Base-by-base conservation (phyloP, 2,888 invertebrate species). In the Chymomyza amoena region DNA sequence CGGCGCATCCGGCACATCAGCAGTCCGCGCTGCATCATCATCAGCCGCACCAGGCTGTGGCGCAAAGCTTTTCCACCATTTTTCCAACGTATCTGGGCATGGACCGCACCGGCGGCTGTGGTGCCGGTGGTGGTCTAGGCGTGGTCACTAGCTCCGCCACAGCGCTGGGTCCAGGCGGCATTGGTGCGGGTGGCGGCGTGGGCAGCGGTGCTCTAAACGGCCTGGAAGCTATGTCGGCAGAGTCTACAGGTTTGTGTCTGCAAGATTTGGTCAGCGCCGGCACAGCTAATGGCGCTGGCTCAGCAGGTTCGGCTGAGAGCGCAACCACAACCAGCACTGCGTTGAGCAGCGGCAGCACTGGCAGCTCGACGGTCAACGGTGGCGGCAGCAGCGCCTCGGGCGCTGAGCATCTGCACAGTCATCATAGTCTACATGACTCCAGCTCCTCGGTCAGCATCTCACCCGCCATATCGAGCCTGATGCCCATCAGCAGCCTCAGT, bases 201-300 rank as follows among this genome's bases (percentile, higher is more conserved):
- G 80, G 79, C 70, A 64, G 80, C 39, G 90, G 90, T 52, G 89
- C 90, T 6, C 76, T 90, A 6, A 90, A 90, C 61, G 90, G 89
- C 18, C 79, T 94, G 88, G 94, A 94, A 89, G 93, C 93, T 72
- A 92, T 94, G 90, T 92, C 93, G 16, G 89, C 89, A 18, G 94
- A 95, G 90, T 90, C 92, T 25, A 93, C 93, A 61, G 94, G 94
- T 66, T 92, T 95, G 75, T 95, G 95, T 81, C 93, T 95, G 71
- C 95, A 95, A 91, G 95, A 95, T 90, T 91, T 95, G 84, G 95
- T 95, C 71, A 93, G 94, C 72, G 91, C 92, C 70, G 93, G 92
- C 76, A 93, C 93, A 66, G 93, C 89, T 45, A 87, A 89, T 16
- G 90, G 91, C 32, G 90, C 89, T 9, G 90, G 90, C 18, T 90